Base-by-base conservation (phyloP, 92 coral and sea anemone species). In the Porites evermanni region DNA sequence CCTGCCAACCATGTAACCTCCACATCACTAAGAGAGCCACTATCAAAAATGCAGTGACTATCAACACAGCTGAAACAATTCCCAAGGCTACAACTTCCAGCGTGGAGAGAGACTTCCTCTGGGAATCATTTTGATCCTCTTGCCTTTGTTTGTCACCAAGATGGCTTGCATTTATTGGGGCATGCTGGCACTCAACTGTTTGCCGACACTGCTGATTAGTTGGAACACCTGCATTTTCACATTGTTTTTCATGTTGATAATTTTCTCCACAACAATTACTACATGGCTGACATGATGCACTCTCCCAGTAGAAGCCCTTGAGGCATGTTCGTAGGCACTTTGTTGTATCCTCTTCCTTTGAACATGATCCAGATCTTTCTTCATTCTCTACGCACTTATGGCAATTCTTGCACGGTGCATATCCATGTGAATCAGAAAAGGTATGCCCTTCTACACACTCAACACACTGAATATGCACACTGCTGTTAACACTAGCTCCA, bases 261-360 rank as follows among this genome's bases (percentile, higher is more conserved):
- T 7, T 20, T 24, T 53, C 19, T 0, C 17, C 11, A 23, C 89
- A 77, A 12, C 74, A 77, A 12, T 63, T 26, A 85, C 83, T 72
- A 14, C 83, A 79, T 56, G 66, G 58, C 14, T 69, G 74, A 70
- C 83, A 65, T 1, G 78, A 66, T 0, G 5, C 81, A 21, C 47
- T 64, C 20, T 51, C 83, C 64, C 14, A 8, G 20, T 85, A 85
- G 23, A 65, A 77, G 8, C 89, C 84, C 20, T 64, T 68, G 44
- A 77, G 13, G 59, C 89, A 85, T 0, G 23, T 53, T 44, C 53
- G 53, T 21, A 66, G 64, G 67, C 89, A 85, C n/a, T 67, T 19
- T 23, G 84, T 65, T 3, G 67, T 77, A 58, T 85, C 89, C 19
- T 77, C 65, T 9, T 77, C 84, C 16, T 10, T 24, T 14, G 84